Conservation (phyloP, 2,113 vertebrate genomes). For the Agelaius tricolor region DNA sequence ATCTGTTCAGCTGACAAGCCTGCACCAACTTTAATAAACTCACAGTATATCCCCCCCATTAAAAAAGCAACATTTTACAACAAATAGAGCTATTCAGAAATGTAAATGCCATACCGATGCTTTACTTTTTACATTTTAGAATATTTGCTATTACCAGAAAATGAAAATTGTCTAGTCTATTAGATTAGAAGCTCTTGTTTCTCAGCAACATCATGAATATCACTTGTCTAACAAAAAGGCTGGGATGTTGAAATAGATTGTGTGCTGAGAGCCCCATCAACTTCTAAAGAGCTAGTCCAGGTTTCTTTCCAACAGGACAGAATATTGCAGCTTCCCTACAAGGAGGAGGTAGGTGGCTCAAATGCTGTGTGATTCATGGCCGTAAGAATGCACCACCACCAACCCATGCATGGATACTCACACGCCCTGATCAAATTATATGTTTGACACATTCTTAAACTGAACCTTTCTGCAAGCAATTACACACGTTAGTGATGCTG, state of each 20-base stretch:
- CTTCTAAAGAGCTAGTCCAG: background rate
- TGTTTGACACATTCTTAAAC: conserved; percentile 42
- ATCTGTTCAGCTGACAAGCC: background rate
- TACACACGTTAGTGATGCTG: background rate
- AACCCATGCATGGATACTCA: background rate
- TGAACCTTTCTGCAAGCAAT: conserved; percentile 34
- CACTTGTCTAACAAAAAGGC: background rate
- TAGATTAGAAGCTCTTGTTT: background rate
- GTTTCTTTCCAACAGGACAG: background rate
- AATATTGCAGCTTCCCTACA: background rate
- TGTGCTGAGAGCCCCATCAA: background rate
- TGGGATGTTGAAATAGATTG: background rate
- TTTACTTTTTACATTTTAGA: background rate
- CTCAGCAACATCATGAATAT: background rate
- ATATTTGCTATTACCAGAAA: background rate
- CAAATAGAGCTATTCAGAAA: background rate
- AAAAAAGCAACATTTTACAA: background rate
- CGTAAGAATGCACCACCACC: background rate
- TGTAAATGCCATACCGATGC: background rate
- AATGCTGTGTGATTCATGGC: background rate
- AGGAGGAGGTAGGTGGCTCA: background rate
- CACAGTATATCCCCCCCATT: background rate
- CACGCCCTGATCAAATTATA: conserved; percentile 40
- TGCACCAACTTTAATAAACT: background rate
- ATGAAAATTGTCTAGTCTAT: background rate